A percentile compares a stretch with the other conserved stretches of the same genome.
Conservation (phyloP, 1,140 invertebrate species). For the Cydia fagiglandana region DNA sequence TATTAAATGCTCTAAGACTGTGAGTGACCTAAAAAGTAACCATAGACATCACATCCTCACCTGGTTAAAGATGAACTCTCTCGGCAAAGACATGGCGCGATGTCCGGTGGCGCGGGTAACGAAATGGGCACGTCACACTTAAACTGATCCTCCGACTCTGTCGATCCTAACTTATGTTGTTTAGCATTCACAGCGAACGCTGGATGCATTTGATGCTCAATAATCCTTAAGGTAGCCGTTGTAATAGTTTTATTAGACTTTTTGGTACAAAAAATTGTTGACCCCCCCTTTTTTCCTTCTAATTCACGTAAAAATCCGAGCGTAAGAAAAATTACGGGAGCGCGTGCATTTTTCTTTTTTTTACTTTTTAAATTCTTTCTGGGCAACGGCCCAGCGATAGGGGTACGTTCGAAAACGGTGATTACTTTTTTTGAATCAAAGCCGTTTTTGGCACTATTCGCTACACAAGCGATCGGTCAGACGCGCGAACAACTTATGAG, state of each 20-base stretch:
- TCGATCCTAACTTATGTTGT: constrained; percentile 54
- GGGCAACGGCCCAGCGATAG: constrained; percentile 9
- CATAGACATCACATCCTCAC: constrained; percentile 43
- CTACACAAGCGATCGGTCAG: constrained; percentile 17
- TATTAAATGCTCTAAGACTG: too few relatives aligned
- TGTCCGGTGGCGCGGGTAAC: constrained; percentile 62
- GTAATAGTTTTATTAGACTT: constrained; percentile 44
- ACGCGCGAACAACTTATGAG: constrained; percentile 22
- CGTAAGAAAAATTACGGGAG: constrained; percentile 15
- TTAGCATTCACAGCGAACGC: constrained; percentile 33
- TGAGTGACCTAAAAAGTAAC: too few relatives aligned
- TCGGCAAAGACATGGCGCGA: constrained; percentile 61
- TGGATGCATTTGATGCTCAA: constrained; percentile 60
- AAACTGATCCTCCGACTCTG: constrained; percentile 69
- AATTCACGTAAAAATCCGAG: not conserved
- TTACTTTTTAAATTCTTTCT: constrained; percentile 22
- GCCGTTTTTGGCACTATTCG: constrained; percentile 23
- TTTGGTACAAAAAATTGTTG: constrained; percentile 34
- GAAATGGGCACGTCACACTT: constrained; percentile 45
- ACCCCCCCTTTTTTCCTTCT: not conserved
- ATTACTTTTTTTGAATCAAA: not conserved
- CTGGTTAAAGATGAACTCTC: constrained; percentile 69
- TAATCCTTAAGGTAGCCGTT: constrained; percentile 56
- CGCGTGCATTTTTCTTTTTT: constrained; percentile 16
- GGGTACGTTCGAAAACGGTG: constrained; percentile 1